Evolutionary conservation across 2,888 invertebrate genomes (phyloP).

Genomic region (Chirona hameri): DNA sequence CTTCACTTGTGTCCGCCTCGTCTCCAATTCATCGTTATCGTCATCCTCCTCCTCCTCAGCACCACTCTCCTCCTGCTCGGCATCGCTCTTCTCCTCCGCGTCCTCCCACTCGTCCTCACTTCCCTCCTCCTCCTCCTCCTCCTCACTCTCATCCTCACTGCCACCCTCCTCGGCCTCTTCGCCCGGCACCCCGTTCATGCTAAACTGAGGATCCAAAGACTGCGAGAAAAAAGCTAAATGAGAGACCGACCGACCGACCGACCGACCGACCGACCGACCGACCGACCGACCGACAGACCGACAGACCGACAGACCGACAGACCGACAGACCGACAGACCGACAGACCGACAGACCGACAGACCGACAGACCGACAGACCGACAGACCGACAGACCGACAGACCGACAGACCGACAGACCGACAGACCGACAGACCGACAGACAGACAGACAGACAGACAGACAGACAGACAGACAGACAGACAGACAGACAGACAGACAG

Average conservation of each 20-base stretch:
- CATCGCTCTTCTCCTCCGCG: constrained; percentile 41
- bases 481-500: no score
- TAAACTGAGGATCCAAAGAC: constrained; percentile 33
- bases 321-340: no score
- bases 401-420: no score
- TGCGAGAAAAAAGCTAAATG: not conserved
- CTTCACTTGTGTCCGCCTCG: constrained; percentile 57
- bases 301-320: no score
- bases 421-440: no score
- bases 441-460: not conserved
- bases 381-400: no score
- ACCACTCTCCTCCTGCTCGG: constrained; percentile 43
- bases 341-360: no score
- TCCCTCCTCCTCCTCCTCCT: constrained; percentile 47
- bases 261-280: not conserved
- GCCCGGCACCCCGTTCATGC: constrained; percentile 42
- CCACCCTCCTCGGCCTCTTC: constrained; percentile 45
- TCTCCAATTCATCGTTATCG: constrained; percentile 51
- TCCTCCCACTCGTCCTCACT: constrained; percentile 47
- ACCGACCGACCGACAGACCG: no score
- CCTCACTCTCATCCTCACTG: constrained; percentile 50
- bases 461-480: no score
- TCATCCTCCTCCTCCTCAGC: constrained; percentile 42
- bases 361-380: no score
- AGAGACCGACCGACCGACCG: no score